Evolutionary conservation across 2,888 invertebrate species (phyloP).

Genomic region (Rotaria socialis): DNA sequence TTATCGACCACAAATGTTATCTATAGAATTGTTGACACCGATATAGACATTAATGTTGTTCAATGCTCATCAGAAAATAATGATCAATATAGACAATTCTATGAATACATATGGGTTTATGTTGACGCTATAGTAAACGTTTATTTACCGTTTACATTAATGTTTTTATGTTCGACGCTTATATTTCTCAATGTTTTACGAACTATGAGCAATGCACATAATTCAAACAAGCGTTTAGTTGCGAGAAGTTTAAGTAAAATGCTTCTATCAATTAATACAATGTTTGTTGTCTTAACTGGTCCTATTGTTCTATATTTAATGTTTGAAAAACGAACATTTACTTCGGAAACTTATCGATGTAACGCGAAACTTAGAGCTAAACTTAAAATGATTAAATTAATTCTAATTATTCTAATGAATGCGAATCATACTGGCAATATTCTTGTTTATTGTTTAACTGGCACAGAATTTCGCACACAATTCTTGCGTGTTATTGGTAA

Average conservation of each 20-base stretch:
- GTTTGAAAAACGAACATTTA: not conserved
- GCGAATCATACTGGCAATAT: conserved; percentile 31
- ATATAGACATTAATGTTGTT: conserved; percentile 30
- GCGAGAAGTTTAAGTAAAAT: conserved; percentile 25
- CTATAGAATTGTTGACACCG: not conserved
- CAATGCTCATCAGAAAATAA: conserved; percentile 31
- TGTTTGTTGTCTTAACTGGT: conserved; percentile 1
- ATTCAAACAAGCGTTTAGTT: conserved; percentile 29
- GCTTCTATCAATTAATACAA: not conserved
- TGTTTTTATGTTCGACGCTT: conserved; percentile 30
- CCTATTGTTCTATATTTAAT: conserved; percentile 17
- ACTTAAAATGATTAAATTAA: conserved; percentile 32
- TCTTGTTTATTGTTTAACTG: conserved; percentile 25
- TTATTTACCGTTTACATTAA: conserved; percentile 21
- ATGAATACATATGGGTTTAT: not conserved
- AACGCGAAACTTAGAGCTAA: not conserved
- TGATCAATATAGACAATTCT: not conserved
- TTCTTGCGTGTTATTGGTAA: conserved; percentile 18
- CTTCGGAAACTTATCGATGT: not conserved
- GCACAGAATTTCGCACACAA: conserved; percentile 33
- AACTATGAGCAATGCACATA: conserved; percentile 18
- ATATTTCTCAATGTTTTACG: conserved; percentile 2
- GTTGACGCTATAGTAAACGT: conserved; percentile 12
- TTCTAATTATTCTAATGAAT: conserved; percentile 27
- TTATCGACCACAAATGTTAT: not conserved